Evolutionary conservation across 2,113 vertebrate species (phyloP), one percentile per base, ranked within the genome.

Genomic region (Apeltes quadracus): DNA sequence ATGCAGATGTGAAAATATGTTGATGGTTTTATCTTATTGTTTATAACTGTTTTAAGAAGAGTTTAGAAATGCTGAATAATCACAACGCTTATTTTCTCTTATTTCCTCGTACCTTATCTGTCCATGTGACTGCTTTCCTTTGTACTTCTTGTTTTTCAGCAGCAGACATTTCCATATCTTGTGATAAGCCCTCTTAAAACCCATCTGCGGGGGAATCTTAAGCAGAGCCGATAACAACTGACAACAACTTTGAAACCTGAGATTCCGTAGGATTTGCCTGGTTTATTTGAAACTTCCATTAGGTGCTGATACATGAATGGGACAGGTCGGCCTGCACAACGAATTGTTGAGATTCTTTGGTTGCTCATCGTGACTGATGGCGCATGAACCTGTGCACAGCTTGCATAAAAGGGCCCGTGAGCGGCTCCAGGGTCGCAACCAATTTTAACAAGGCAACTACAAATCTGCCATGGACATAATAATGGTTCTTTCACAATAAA

Each of bases 401-500:
- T 51, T 76, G 58, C 23, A 38, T 69, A 57, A 54, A 22, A 27
- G 16, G 12, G 11, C 50, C n/a, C 57, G 43, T 51, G 29, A 73
- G 51, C 0, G 2, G 22, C 63, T 68, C 27, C 18, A 66, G 34
- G 56, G 50, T 20, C 1, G 3, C 1, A 51, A 68, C 57, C 29
- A n/a, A n/a, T n/a, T n/a, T n/a, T n/a, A n/a, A n/a, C n/a, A n/a
- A n/a, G n/a, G n/a, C n/a, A n/a, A n/a, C n/a, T n/a, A n/a, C n/a
- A n/a, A 64, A 12, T 29, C 51, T 74, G 38, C 23, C 20, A 46
- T 25, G 20, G 22, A 22, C 58, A 46, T 8, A 23, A 66, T 51
- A 20, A 29, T 46, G 72, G 57, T 46, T 61, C 56, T 56, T 61
- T 69, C 10, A 62, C 56, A 71, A 70, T 73, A 74, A 74, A 25